Evolutionary conservation across 2,888 invertebrate genomes (phyloP).

Genomic region (Caenorhabditis sp.): DNA sequence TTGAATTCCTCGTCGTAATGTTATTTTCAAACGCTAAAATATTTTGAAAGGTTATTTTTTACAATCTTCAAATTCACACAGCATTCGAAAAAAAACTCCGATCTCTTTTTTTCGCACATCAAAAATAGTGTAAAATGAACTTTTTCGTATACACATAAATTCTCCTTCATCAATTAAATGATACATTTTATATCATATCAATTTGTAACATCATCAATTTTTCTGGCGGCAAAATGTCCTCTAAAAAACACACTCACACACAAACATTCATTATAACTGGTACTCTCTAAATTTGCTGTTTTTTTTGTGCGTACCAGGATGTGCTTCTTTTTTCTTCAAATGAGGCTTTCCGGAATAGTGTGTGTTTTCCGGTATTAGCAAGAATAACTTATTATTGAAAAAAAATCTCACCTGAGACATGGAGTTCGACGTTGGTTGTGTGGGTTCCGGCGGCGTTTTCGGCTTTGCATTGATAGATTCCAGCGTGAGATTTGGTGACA

Average conservation of each 20-base stretch:
- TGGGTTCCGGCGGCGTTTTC: conserved; percentile 41
- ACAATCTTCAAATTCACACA: not conserved
- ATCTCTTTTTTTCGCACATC: conserved; percentile 2
- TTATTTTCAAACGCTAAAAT: conserved; percentile 6
- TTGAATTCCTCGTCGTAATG: no score
- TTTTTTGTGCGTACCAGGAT: no score
- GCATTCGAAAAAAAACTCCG: conserved; percentile 2
- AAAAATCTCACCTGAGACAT: conserved; percentile 45
- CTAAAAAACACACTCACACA: not conserved
- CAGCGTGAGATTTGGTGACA: conserved; percentile 40
- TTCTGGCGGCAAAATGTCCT: not conserved
- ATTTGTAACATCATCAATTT: no score
- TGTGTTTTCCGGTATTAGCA: no score
- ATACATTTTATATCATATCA: not conserved
- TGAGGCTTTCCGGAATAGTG: no score
- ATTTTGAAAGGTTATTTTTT: not conserved
- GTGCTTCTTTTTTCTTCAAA: no score
- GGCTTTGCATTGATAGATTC: conserved; percentile 46
- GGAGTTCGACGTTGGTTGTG: conserved; percentile 35
- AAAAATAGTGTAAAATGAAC: conserved; percentile 6
- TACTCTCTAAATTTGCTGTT: no score
- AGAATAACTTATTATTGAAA: not conserved
- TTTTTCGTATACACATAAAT: not conserved
- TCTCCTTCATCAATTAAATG: not conserved
- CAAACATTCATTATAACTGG: not conserved